Evolutionary conservation across 2,888 invertebrate genomes (phyloP).

Genomic region (Eupsilia transversa): DNA sequence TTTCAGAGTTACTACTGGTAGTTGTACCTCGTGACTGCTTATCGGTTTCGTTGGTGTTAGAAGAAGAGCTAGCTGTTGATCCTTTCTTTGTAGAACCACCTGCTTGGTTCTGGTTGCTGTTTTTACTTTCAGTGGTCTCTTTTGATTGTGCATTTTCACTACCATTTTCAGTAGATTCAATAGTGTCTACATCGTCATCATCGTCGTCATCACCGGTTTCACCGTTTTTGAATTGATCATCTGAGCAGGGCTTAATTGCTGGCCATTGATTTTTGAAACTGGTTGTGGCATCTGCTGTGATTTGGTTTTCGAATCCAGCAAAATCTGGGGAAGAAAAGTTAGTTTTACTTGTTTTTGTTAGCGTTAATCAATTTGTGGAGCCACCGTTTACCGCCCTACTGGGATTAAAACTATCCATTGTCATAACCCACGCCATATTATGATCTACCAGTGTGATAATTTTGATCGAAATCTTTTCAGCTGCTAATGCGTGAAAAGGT

Average conservation of each 20-base stretch:
- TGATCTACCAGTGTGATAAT: not conserved
- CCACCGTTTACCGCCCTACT: not conserved
- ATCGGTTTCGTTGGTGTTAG: too few relatives aligned
- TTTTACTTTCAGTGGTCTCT: too few relatives aligned
- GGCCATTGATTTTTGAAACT: not conserved
- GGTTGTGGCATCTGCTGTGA: not conserved
- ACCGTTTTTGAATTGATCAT: not conserved
- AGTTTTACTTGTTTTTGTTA: not conserved
- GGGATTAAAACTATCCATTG: too few relatives aligned
- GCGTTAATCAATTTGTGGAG: not conserved
- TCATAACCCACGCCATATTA: not conserved
- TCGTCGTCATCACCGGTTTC: not conserved
- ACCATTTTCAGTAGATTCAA: not conserved
- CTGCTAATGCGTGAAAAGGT: not conserved
- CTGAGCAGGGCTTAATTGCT: not conserved
- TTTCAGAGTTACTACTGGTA: too few relatives aligned
- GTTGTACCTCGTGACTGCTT: too few relatives aligned
- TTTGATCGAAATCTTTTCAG: not conserved
- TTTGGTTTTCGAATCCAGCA: not conserved
- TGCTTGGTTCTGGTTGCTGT: too few relatives aligned
- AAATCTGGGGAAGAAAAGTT: constrained; percentile 2
- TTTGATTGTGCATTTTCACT: not conserved
- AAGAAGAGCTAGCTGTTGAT: too few relatives aligned
- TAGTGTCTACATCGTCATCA: not conserved
- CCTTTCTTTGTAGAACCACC: too few relatives aligned